Conservation (phyloP, 2,888 invertebrate species). For the Melanchra persicariae region DNA sequence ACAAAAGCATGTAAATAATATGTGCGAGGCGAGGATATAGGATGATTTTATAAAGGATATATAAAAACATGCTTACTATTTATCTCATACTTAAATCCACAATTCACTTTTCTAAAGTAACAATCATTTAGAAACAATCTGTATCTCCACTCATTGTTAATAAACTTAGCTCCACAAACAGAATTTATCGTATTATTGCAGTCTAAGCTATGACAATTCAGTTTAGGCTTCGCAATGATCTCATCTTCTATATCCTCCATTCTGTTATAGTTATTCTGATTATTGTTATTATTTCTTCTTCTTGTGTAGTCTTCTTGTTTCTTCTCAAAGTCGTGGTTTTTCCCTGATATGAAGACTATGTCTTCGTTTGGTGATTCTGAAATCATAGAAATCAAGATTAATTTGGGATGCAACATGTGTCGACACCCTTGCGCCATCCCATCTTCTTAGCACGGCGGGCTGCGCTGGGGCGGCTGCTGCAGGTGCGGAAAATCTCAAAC, state of each 20-base stretch:
- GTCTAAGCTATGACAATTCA: constrained; percentile 76
- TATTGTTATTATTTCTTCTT: neutral
- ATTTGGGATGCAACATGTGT: too few species aligned
- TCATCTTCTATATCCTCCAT: neutral
- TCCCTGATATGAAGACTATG: constrained; percentile 49
- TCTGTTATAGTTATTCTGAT: neutral
- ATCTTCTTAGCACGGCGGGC: too few species aligned
- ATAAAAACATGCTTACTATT: constrained; percentile 86
- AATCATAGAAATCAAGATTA: neutral
- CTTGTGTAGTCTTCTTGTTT: neutral
- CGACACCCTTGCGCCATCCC: too few species aligned
- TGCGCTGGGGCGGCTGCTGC: too few species aligned
- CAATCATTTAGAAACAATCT: constrained; percentile 84
- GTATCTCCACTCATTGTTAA: constrained; percentile 72
- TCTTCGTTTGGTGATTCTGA: constrained; percentile 43
- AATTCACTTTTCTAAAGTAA: constrained; percentile 84
- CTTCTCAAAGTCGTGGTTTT: constrained; percentile 42
- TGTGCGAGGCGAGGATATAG: too few species aligned
- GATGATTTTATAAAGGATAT: too few species aligned
- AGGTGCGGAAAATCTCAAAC: too few species aligned
- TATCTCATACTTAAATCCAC: constrained; percentile 75
- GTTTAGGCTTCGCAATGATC: neutral
- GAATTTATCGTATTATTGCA: constrained; percentile 76
- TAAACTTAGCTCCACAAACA: constrained; percentile 78
- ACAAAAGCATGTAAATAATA: too few species aligned